A percentile compares a stretch with the other conserved stretches of the same genome.
Conservation (phyloP, 2,888 invertebrate species). For the Dysmachus trigonus region DNA sequence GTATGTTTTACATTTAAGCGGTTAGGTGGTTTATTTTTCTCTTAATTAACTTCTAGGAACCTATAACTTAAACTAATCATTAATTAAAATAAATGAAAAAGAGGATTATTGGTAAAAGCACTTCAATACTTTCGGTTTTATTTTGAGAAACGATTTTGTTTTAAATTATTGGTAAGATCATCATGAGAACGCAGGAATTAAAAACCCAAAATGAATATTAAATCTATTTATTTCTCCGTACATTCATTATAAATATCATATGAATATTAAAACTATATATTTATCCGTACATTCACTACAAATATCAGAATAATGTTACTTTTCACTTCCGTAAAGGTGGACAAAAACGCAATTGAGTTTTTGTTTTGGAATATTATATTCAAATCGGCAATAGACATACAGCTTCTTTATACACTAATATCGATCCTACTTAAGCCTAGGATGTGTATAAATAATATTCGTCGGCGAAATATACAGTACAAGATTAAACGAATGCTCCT, state of each 20-base stretch:
- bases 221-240: not conserved
- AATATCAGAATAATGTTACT: not conserved
- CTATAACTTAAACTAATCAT: too few relatives aligned
- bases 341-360: not conserved
- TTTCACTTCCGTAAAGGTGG: not conserved
- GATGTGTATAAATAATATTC: conserved; percentile 13
- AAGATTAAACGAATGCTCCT: not conserved
- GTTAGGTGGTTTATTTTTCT: too few relatives aligned
- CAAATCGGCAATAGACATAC: not conserved
- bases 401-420: not conserved
- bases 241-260: not conserved
- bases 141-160: too few relatives aligned
- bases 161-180: too few relatives aligned
- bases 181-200: too few relatives aligned
- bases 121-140: too few relatives aligned
- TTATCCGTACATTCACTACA: not conserved
- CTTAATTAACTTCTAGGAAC: too few relatives aligned
- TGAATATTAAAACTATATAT: not conserved
- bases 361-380: conserved; percentile 20
- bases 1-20: too few relatives aligned
- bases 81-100: too few relatives aligned
- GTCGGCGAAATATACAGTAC: not conserved
- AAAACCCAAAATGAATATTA: not conserved
- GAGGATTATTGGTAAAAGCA: too few relatives aligned
- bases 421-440: conserved; percentile 4